Base-by-base conservation (phyloP, 2,797 vertebrate species). In the Gobio occitaniae region DNA sequence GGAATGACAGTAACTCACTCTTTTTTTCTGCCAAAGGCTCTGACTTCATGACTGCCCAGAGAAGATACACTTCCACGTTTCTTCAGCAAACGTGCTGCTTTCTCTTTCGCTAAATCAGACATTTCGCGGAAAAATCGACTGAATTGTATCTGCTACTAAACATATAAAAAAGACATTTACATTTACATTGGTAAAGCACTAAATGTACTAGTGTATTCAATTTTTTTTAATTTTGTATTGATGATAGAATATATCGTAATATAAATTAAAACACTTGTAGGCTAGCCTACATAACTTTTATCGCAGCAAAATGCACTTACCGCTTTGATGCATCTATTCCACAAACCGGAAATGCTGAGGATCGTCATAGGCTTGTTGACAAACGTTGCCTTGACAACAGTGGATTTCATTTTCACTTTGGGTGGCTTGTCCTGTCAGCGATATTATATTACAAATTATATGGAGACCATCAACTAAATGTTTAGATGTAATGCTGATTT, bases 21-120 rank as follows among this genome's bases (percentile, higher is more conserved):
- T 87, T 96, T 96, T 19, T 90, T 89, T 86, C 63, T 95, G 25
- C 90, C 87, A 11, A 86, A 47, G 1, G 87, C 87, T 91, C 54
- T 91, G 82, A 93, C 85, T 8, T 95, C 95, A 83, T 93, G 93
- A 78, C 93, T 94, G 59, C 91, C 90, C 2, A 95, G 91, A 13
- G 95, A 95, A 0, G 94, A 93, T 29, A 92, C 19, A 79, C 93
- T 96, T 16, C 90, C 91, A 36, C 90, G 90, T 86, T 92, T 96
- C 91, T 93, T 97, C 70, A 91, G 80, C 38, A 92, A 83, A n/a
- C 82, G 89, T 19, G 91, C 78, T 63, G 90, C 90, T 87, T 93
- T 93, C 61, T 97, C 94, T 9, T 68, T 80, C 2, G 63, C 78
- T 1, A 80, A 80, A 68, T 48, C 32, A 32, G 70, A 75, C 81